phyloP scores from a whole-genome alignment of 2,797 vertebrate genomes.

The Crenuchus spilurus region DNA sequence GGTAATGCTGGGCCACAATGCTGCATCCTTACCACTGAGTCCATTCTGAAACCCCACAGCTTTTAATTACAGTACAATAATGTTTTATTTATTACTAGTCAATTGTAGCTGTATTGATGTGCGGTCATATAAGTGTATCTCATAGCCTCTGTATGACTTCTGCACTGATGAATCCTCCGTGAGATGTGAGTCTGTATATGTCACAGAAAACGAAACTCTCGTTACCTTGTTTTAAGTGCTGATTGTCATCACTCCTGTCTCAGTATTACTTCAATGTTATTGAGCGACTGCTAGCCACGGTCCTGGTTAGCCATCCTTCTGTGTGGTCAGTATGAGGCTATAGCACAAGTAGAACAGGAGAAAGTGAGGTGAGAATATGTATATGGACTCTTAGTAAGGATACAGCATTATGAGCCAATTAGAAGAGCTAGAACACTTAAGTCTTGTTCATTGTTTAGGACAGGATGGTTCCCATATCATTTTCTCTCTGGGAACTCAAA shows the following conservation, averaged over 20 bases:
- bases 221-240: constrained; percentile 1
- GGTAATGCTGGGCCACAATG: constrained; percentile 12
- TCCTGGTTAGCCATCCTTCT: neutral
- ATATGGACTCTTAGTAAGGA: too few species aligned
- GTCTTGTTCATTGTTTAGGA: constrained; percentile 64
- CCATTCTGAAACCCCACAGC: constrained; percentile 25
- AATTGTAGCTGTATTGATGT: constrained; percentile 35
- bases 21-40: constrained; percentile 38
- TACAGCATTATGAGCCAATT: constrained; percentile 1
- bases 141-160: constrained; percentile 19
- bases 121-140: too few species aligned
- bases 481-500: constrained; percentile 61
- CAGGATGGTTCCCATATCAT: constrained; percentile 78
- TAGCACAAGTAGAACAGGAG: too few species aligned
- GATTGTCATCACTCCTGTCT: neutral
- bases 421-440: constrained; percentile 58
- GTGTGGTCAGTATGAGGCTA: neutral
- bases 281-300: neutral
- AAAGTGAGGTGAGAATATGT: too few species aligned
- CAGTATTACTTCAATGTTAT: neutral
- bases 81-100: constrained; percentile 50
- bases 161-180: constrained; percentile 9
- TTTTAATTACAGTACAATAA: constrained; percentile 48
- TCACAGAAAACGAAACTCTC: neutral
- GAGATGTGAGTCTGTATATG: constrained; percentile 40